A percentile compares a stretch with the other conserved stretches of the same genome.
phyloP scores from a whole-genome alignment of 2,113 vertebrate genomes.

The Scomber japonicus region DNA sequence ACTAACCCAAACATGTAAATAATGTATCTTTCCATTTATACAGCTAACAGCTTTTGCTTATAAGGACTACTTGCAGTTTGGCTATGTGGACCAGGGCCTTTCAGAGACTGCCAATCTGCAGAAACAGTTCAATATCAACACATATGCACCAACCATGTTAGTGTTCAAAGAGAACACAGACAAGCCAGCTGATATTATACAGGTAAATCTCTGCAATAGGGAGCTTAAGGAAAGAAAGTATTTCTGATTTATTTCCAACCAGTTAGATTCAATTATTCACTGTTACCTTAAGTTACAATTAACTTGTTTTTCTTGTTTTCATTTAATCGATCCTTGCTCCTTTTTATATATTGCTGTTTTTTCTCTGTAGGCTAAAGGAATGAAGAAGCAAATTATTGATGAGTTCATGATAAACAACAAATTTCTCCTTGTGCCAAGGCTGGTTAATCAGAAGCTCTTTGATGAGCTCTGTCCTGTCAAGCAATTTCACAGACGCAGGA shows the following conservation, averaged over 20 bases:
- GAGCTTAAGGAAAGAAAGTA: not conserved
- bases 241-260: not conserved
- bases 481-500: conserved; percentile 94
- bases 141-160: conserved; percentile 91
- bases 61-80: conserved; percentile 94
- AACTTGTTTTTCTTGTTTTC: not conserved
- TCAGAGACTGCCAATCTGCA: conserved; percentile 88
- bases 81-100: conserved; percentile 91
- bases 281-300: not conserved
- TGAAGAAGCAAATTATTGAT: conserved; percentile 95
- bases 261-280: not conserved
- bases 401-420: conserved; percentile 96
- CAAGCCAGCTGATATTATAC: conserved; percentile 91
- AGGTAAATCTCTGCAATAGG: conserved; percentile 81
- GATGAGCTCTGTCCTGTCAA: conserved; percentile 95
- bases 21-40: conserved; percentile 11
- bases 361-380: conserved; percentile 88
- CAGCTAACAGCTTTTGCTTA: conserved; percentile 94
- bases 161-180: conserved; percentile 92
- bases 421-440: conserved; percentile 91
- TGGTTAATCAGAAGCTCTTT: conserved; percentile 95
- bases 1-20: not conserved
- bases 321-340: not conserved
- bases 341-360: not conserved
- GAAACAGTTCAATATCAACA: conserved; percentile 91